Evolutionary conservation across 2,888 invertebrate genomes (phyloP).

Genomic region (Hofmannophila pseudospretella): DNA sequence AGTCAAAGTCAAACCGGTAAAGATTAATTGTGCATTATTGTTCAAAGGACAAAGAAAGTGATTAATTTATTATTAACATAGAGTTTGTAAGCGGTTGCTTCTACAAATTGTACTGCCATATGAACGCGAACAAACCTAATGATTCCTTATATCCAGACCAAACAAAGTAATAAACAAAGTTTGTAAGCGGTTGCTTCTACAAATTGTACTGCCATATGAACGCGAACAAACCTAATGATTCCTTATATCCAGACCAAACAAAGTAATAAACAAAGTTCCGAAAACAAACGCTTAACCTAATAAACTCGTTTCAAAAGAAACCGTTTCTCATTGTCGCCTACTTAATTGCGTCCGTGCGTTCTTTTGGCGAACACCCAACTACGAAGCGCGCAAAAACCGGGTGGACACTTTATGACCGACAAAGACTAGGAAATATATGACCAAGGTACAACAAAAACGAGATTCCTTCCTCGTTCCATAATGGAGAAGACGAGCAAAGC

Average conservation of each 20-base stretch:
- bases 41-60: no score
- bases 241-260: background rate
- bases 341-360: constrained; percentile 14
- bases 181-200: background rate
- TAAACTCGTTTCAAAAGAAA: constrained; percentile 25
- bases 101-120: no score
- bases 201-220: no score
- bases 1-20: no score
- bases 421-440: constrained; percentile 24
- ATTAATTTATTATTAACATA: no score
- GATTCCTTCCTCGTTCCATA: constrained; percentile 44
- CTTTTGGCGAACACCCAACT: constrained; percentile 47
- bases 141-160: background rate
- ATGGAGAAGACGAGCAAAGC: constrained; percentile 20
- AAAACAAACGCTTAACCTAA: constrained; percentile 21
- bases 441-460: constrained; percentile 21
- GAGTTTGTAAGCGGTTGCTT: background rate
- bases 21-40: no score
- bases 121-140: background rate
- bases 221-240: background rate
- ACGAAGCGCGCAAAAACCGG: constrained; percentile 30
- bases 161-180: no score
- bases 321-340: constrained; percentile 22
- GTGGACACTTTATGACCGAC: constrained; percentile 25
- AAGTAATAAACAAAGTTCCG: background rate